phyloP scores from a whole-genome alignment of 2,797 vertebrate species.

The Melanotaenia maccullochi region DNA sequence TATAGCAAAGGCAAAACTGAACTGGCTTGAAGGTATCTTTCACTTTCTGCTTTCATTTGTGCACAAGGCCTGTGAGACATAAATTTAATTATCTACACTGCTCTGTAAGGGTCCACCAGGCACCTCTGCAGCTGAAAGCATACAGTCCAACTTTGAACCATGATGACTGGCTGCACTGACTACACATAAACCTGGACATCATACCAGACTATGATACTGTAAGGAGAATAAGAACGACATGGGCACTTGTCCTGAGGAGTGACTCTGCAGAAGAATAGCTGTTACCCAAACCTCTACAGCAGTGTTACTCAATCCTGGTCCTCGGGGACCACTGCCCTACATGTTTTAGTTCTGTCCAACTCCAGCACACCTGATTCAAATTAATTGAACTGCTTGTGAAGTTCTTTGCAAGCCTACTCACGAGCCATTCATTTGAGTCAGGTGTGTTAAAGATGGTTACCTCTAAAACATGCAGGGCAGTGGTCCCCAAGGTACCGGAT shows the following conservation, averaged over 20 bases:
- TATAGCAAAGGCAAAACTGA: neutral
- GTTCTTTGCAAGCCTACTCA: no score
- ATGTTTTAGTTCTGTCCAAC: no score
- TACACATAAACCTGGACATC: neutral
- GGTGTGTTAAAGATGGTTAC: no score
- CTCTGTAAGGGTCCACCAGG: neutral
- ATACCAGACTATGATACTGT: neutral
- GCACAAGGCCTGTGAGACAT: neutral
- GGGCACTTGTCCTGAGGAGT: neutral
- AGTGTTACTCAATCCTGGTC: no score
- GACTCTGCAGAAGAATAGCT: neutral
- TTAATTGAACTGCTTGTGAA: no score
- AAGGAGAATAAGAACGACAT: neutral
- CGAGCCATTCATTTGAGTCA: no score
- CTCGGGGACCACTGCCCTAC: no score
- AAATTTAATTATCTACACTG: neutral
- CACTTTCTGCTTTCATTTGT: neutral
- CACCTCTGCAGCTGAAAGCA: neutral
- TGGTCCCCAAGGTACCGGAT: no score
- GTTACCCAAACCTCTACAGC: neutral
- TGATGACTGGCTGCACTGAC: neutral
- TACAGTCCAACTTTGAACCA: neutral
- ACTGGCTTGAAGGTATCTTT: neutral
- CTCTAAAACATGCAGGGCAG: no score
- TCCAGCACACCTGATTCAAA: no score